These are phyloP conservation scores for Scartelaos histophorus DNA, from an alignment of 2,113 vertebrate genomes.

Conservation along the genomic window DNA sequence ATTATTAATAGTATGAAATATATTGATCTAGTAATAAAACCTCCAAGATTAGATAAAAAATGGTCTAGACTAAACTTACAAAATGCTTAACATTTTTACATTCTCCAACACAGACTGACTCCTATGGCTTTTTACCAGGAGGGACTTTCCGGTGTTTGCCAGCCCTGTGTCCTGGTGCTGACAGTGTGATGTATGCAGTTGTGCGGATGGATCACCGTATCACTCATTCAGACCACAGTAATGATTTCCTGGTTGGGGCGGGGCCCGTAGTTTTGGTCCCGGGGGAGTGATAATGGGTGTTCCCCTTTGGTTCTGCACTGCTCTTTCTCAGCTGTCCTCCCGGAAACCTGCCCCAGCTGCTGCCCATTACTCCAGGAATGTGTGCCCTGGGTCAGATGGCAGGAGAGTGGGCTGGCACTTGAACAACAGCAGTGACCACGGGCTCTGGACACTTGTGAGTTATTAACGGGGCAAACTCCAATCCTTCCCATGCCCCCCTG, in stretches of 20 bases:
- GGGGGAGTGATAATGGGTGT: conserved; percentile 52
- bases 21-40: too few species aligned
- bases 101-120: neutral
- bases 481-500: conserved; percentile 68
- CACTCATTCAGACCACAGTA: conserved; percentile 16
- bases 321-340: conserved; percentile 76
- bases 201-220: conserved; percentile 24
- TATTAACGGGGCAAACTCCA: conserved; percentile 73
- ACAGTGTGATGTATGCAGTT: neutral
- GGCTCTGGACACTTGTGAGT: conserved; percentile 73
- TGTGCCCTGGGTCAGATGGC: conserved; percentile 71
- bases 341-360: conserved; percentile 82
- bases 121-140: neutral
- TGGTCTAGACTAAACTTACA: neutral
- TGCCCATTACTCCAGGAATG: conserved; percentile 82
- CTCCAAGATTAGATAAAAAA: neutral
- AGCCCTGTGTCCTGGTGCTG: neutral
- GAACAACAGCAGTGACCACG: conserved; percentile 76
- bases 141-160: neutral
- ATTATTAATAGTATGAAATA: too few species aligned
- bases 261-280: conserved; percentile 25
- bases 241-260: conserved; percentile 41
- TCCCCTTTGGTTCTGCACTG: conserved; percentile 35
- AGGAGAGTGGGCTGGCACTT: conserved; percentile 73
- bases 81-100: neutral